Evolutionary conservation across 2,113 vertebrate species (phyloP), one percentile per base, ranked within the genome.

Genomic region (Colinus virginianus): DNA sequence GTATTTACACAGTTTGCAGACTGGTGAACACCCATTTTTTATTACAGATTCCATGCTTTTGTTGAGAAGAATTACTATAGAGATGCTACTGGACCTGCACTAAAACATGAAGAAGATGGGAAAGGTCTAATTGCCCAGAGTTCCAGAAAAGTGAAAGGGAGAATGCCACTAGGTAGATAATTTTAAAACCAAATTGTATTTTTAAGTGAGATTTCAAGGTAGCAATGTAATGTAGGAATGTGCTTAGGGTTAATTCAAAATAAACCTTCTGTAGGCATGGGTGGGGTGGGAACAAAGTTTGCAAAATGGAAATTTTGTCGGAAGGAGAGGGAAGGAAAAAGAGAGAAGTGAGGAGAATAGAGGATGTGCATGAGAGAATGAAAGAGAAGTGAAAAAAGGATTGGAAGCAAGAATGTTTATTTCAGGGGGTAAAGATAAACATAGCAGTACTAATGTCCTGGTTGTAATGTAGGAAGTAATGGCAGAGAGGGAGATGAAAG

Each of bases 11-110:
- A 38, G 21, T 75, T 84, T 88, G 26, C 2, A 2, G 68, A 74
- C 59, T 84, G 49, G 5, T 94, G 49, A 79, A 86, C 92, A 80
- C 17, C 70, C 19, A 32, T 83, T 91, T 92, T 94, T 12, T 83
- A 5, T 96, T 97, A 81, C 94, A 98, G 98, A 93, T 98, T 98
- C 94, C 98, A 98, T 61, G 98, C 98, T 58, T 98, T 98, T 94
- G 96, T 90, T 40, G 97, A 95, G 94, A 97, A 97, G 93, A 96
- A 70, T 38, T 85, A 89, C 26, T 91, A 45, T 11, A n/a, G 61
- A 85, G 85, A 76, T 83, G 79, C 95, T 63, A 40, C 95, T 63
- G 79, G 36, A 25, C 45, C 67, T 66, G 15, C 56, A 88, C 28
- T 55, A 32, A 88, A 94, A 51, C 48, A 34, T 38, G 81, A 89